A percentile compares a stretch with the other conserved stretches of the same genome.
These are phyloP conservation scores for Eudorcas thomsonii DNA, from an alignment of 2,113 vertebrate species.

Conservation along the genomic window DNA sequence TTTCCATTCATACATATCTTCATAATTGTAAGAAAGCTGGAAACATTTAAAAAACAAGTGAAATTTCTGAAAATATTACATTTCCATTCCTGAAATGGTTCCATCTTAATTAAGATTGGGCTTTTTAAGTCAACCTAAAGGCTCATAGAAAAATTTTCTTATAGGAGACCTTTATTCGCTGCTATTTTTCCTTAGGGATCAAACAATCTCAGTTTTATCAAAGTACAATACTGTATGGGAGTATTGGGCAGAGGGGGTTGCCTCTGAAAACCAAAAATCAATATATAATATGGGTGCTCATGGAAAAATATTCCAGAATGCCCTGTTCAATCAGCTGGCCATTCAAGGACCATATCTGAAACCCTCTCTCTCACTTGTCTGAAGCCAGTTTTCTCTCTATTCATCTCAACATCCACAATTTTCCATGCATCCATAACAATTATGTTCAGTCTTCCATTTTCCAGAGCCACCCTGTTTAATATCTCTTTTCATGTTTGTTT, in stretches of 20 bases:
- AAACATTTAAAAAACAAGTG: constrained; percentile 2
- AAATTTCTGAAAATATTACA: neutral
- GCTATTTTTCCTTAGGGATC: neutral
- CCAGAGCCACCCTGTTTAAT: constrained; percentile 13
- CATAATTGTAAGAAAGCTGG: neutral
- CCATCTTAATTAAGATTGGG: neutral
- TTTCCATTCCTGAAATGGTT: neutral
- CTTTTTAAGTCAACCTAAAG: neutral
- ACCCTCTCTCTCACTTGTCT: neutral
- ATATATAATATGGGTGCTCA: neutral
- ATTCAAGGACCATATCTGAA: fast-evolving
- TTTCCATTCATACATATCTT: neutral
- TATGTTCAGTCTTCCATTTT: neutral
- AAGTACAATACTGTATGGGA: neutral
- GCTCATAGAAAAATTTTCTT: neutral
- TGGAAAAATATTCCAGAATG: neutral
- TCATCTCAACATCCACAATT: neutral
- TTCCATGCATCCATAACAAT: neutral
- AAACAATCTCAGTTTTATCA: neutral
- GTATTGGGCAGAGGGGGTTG: neutral
- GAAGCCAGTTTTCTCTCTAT: neutral
- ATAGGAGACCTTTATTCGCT: neutral
- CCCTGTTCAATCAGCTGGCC: neutral
- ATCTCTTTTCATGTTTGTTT: constrained; percentile 49
- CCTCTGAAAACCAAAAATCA: neutral